Base-by-base conservation (phyloP, 92 coral and sea anemone genomes). In the Epizoanthus illoricatus region DNA sequence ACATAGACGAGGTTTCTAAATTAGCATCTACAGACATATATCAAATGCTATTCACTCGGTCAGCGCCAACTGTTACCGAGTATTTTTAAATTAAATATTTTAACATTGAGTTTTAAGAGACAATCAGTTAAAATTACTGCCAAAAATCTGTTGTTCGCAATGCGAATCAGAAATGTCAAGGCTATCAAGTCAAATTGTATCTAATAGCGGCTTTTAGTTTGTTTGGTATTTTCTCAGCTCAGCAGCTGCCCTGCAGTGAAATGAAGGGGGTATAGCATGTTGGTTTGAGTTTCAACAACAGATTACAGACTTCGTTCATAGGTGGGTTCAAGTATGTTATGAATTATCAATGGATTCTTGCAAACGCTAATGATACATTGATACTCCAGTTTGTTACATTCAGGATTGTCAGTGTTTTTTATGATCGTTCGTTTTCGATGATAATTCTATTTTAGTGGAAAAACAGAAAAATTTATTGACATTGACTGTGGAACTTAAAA, bases 301-400 rank as follows among this genome's bases (percentile, higher is more conserved):
- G 57, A 18, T n/a, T 71, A 42, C 47, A 33, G 39, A 36, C 41
- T 20, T 67, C 41, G 36, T 67, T 39, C 13, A 9, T 67, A 67
- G 47, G 47, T 67, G 71, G 41, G 75, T 71, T 71, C 47, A 56
- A 18, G 36, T n/a, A n/a, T n/a, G n/a, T n/a, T n/a, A n/a, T n/a
- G n/a, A n/a, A n/a, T n/a, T n/a, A n/a, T n/a, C n/a, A n/a, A n/a
- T n/a, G n/a, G n/a, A n/a, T n/a, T n/a, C n/a, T n/a, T n/a, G n/a
- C 15, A 23, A 56, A 18, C 18, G 5, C 24, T 67, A 12, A 43
- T 67, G 72, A 42, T 65, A 15, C 39, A 12, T n/a, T 67, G 72
- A 42, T 65, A 15, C 16, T 24, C 1, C 45, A 24, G 45, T 24
- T 0, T 10, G 15, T 33, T 7, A 64, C 41, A 36, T 12, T 67